Evolutionary conservation across 1,140 invertebrate species (phyloP), one percentile per base, ranked within the genome.

Genomic region (Pachypsylla venusta): DNA sequence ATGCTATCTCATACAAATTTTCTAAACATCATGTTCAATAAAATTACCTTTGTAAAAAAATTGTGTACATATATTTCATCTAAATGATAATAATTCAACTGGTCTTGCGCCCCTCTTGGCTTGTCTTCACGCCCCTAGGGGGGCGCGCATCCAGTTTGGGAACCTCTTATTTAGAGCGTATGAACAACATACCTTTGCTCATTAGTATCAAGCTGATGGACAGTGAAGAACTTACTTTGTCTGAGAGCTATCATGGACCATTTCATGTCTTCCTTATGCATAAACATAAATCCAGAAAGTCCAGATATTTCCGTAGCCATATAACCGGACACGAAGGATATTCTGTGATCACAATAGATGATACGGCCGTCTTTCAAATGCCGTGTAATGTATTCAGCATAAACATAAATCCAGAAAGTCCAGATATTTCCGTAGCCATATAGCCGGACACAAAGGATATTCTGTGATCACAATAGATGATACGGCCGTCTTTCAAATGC

Each of bases 331-430:
- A 90, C 82, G 16, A 86, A 74, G 0, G 87, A 84, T 60, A 93
- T 89, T 63, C 88, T 78, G 62, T 91, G 87, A 71, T 93, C 89
- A 60, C 84, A 84, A 63, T 83, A 84, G 28, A 91, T 81, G 58
- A 93, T 91, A 57, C 82, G 76, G 1, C 88, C 88, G 68, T 91
- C 86, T 19, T 88, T 76, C 25, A 87, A 75, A 70, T 93, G 89
- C 20, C 88, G 73, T 0, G 89, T 92, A 14, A 85, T 77, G n/a
- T n/a, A n/a, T n/a, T n/a, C n/a, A n/a, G 86, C 81, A 93, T 91
- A 66, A 85, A 93, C 60, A 80, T 81, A 67, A 92, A 91, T 0
- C 86, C 88, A 61, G 82, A 88, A 27, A 81, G 69, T 4, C 87
- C 87, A 22, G 78, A 77, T 7, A 93, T 84, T 73, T 92, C 88